Evolutionary conservation across 2,113 vertebrate genomes (phyloP).

Genomic region (Phoxinus phoxinus): DNA sequence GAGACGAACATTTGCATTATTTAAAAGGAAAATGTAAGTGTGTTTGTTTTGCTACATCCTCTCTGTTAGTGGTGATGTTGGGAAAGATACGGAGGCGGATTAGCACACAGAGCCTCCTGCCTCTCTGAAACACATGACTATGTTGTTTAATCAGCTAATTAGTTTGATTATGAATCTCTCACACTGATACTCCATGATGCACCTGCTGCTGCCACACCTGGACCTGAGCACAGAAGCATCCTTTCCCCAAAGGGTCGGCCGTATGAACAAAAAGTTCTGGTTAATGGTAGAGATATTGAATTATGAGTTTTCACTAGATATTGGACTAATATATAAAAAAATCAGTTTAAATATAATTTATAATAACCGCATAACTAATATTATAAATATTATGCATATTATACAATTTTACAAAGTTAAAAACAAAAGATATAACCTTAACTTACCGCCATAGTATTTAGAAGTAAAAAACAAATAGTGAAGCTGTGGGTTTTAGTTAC

Average conservation of each 20-base stretch:
- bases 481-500: too few relatives aligned
- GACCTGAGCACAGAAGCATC: constrained; percentile 14
- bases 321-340: too few relatives aligned
- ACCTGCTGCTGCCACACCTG: constrained; percentile 5
- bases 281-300: not conserved
- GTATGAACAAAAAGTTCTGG: not conserved
- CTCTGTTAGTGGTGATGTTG: constrained; percentile 18
- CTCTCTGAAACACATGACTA: constrained; percentile 42
- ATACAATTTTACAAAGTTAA: too few relatives aligned
- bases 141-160: constrained; percentile 73
- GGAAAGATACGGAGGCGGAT: constrained; percentile 61
- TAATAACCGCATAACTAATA: too few relatives aligned
- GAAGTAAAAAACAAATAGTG: too few relatives aligned
- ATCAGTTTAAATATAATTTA: too few relatives aligned
- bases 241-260: not conserved
- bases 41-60: constrained; percentile 5
- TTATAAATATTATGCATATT: too few relatives aligned
- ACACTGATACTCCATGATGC: not conserved
- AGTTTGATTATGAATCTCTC: constrained; percentile 46
- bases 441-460: too few relatives aligned
- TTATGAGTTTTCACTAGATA: not conserved
- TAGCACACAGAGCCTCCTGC: not conserved
- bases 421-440: too few relatives aligned
- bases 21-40: not conserved
- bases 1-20: not conserved